A percentile compares a stretch with the other conserved stretches of the same genome.
These are phyloP conservation scores for Drosophila neotestacea DNA, from an alignment of 2,888 invertebrate species.

Conservation along the genomic window DNA sequence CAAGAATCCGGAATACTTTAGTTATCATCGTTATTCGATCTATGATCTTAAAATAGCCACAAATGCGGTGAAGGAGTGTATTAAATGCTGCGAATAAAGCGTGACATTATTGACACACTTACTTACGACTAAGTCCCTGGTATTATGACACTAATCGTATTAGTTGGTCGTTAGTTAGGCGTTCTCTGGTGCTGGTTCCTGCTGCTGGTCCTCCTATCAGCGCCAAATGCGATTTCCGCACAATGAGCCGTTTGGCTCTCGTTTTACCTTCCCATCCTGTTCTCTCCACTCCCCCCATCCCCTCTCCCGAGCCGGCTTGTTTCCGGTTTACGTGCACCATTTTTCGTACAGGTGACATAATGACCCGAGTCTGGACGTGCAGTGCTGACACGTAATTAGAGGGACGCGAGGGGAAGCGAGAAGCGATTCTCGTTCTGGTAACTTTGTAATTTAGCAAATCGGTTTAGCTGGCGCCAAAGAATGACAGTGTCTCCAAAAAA, in stretches of 20 bases:
- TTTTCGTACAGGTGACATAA: conserved; percentile 78
- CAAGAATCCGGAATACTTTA: conserved; percentile 55
- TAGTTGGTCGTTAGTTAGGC: conserved; percentile 79
- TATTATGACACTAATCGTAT: conserved; percentile 81
- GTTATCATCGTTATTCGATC: conserved; percentile 45
- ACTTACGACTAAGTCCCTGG: conserved; percentile 33
- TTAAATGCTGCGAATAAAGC: conserved; percentile 34
- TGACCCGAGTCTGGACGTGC: conserved; percentile 66
- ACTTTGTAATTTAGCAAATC: conserved; percentile 76
- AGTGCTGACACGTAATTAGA: conserved; percentile 65
- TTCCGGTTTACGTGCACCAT: conserved; percentile 78
- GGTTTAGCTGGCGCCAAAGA: conserved; percentile 60
- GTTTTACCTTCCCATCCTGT: background rate
- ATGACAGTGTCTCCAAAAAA: conserved; percentile 12
- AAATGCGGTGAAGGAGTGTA: conserved; percentile 1
- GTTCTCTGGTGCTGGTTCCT: background rate
- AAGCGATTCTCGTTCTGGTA: conserved; percentile 33
- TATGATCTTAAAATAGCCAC: conserved; percentile 30
- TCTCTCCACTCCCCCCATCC: background rate
- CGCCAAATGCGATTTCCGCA: conserved; percentile 77
- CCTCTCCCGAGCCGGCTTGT: conserved; percentile 38
- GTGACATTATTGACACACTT: conserved; percentile 49
- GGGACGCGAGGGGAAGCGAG: conserved; percentile 22
- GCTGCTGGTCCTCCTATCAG: conserved; percentile 50
- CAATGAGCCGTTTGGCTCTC: conserved; percentile 56